A percentile compares a stretch with the other conserved stretches of the same genome.
phyloP scores from a whole-genome alignment of 92 coral and sea anemone genomes.

The Zoanthus sociatus region DNA sequence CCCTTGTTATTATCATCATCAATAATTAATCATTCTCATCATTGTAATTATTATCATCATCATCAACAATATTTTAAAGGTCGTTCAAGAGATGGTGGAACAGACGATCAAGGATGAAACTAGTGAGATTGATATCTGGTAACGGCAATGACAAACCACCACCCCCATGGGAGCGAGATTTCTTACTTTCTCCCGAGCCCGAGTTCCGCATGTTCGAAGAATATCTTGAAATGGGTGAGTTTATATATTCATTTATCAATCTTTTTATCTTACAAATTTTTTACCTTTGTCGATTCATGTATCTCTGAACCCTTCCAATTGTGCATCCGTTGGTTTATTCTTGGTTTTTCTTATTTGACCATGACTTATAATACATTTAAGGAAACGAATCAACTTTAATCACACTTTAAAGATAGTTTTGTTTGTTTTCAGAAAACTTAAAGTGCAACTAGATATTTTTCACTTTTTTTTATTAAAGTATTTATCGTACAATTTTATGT shows the following conservation, averaged over 20 bases:
- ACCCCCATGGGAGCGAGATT: constrained; percentile 64
- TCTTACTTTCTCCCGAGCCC: constrained; percentile 50
- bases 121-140: constrained; percentile 27
- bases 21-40: background rate
- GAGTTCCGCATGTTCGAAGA: constrained; percentile 72
- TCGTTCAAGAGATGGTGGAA: constrained; percentile 32
- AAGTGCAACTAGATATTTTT: no score
- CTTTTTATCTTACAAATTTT: background rate
- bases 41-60: background rate
- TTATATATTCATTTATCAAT: background rate
- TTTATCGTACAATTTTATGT: no score
- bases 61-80: background rate
- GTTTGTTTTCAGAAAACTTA: no score
- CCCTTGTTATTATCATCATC: no score
- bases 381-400: no score
- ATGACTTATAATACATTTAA: no score
- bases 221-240: constrained; percentile 72
- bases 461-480: no score
- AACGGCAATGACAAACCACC: constrained; percentile 30
- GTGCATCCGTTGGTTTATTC: no score
- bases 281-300: no score
- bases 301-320: no score
- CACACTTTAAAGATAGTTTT: no score
- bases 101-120: constrained; percentile 37
- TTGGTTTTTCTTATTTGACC: no score